Evolutionary conservation across 92 coral and sea anemone genomes (phyloP).

Genomic region (Zoanthus sansibaricus): DNA sequence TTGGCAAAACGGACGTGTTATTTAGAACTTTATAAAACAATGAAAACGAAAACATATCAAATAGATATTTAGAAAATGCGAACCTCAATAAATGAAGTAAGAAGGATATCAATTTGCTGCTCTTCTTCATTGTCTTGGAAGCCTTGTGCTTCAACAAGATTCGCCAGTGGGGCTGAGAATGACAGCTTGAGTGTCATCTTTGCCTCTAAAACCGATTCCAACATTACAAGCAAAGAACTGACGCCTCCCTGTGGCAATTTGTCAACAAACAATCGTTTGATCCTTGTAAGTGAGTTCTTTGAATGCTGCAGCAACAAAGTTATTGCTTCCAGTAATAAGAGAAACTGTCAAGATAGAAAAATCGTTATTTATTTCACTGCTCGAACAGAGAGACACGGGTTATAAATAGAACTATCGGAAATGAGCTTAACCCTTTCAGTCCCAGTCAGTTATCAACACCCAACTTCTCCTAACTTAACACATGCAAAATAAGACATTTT

Average conservation of each 20-base stretch:
- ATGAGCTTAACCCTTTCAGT: no score
- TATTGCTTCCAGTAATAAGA: conserved; percentile 69
- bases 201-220: conserved; percentile 68
- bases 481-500: no score
- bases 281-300: conserved; percentile 74
- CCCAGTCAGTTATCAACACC: no score
- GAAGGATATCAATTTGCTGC: conserved; percentile 48
- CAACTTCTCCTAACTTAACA: no score
- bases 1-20: no score
- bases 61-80: neutral
- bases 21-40: no score
- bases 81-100: conserved; percentile 73
- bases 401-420: no score
- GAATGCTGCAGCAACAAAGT: conserved; percentile 67
- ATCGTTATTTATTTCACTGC: neutral
- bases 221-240: conserved; percentile 72
- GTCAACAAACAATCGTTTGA: conserved; percentile 82
- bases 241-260: conserved; percentile 90
- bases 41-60: no score
- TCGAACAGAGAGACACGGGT: neutral
- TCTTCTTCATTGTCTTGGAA: conserved; percentile 49
- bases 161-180: conserved; percentile 60
- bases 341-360: conserved; percentile 60
- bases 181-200: conserved; percentile 50
- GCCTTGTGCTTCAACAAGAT: conserved; percentile 58